Evolutionary conservation across 1,140 invertebrate genomes (phyloP), one percentile per base, ranked within the genome.

Genomic region (Kradibia gibbosae): DNA sequence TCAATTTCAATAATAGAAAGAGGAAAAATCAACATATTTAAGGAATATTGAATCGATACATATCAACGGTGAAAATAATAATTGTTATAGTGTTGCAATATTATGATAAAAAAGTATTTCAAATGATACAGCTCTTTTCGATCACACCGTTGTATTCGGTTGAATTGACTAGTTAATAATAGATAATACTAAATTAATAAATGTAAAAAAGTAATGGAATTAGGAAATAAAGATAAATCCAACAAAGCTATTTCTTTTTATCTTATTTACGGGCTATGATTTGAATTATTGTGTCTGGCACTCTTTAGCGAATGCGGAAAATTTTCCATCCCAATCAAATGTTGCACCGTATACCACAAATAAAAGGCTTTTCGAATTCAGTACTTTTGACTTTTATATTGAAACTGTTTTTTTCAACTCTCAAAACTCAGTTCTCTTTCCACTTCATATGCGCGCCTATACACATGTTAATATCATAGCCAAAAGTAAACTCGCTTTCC

Each of bases 291-390:
- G 53, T 8, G 25, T 39, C 73, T 60, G 53, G 25, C 73, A 75
- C 20, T 75, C 20, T 75, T 57, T 20, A 36, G 20, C 11, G 11
- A 22, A 20, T 53, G 34, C 4, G 13, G 42, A 42, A 75, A 75
- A 75, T 25, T 11, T 15, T 11, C n/a, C 31, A 11, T 20, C 57
- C 57, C 75, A 22, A 77, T 77, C 62, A 78, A 50, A n/a, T 25
- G 25, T 11, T 45, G 31, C 3, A 28, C 60, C 62, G 67, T 20
- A 67, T 70, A 53, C 36, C 28, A 28, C 62, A 39, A 78, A 55
- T 78, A 78, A 67, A 78, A 78, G 39, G 48, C 25, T 7, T 65
- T 65, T 65, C 4, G 8, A 77, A 77, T 77, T 31, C 25, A n/a
- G 0, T 39, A 42, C n/a, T 50, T 25, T 8, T 34, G 0, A 53